phyloP scores from a whole-genome alignment of 2,113 vertebrate species.

The Phrynosoma platyrhinos region DNA sequence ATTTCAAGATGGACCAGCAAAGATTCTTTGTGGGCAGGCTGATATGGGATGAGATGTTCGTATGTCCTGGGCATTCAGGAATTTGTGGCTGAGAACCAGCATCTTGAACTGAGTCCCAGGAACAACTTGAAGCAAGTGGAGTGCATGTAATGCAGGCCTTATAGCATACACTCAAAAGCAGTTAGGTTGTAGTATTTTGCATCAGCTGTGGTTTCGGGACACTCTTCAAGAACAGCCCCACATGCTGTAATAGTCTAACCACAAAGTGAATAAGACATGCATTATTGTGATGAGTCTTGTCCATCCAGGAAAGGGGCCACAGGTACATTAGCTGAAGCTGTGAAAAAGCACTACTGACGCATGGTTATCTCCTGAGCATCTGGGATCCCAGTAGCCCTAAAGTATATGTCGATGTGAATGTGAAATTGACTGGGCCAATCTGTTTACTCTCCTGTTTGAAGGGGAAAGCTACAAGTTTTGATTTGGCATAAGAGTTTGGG shows the following conservation, averaged over 20 bases:
- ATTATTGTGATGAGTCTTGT: no score
- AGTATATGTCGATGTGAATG: neutral
- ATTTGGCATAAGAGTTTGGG: neutral
- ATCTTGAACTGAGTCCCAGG: neutral
- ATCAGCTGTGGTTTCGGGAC: no score
- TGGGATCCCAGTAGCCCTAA: neutral
- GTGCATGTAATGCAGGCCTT: no score
- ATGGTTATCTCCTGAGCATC: neutral
- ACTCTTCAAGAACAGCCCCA: no score
- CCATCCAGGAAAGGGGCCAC: no score
- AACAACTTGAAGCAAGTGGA: neutral
- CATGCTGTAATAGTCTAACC: no score
- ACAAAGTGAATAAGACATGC: no score
- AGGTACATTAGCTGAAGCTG: neutral
- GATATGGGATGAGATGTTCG: neutral
- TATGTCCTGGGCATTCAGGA: neutral
- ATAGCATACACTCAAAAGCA: no score
- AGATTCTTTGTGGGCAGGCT: neutral
- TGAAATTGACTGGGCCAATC: neutral
- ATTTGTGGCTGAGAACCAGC: no score
- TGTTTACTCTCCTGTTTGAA: conserved; percentile 19
- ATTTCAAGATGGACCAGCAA: neutral
- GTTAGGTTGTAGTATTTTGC: no score
- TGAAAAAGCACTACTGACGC: neutral
- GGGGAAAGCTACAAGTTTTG: neutral